These are phyloP conservation scores for Typhlomys cinereus DNA, from an alignment of 2,113 vertebrate species.

Conservation along the genomic window DNA sequence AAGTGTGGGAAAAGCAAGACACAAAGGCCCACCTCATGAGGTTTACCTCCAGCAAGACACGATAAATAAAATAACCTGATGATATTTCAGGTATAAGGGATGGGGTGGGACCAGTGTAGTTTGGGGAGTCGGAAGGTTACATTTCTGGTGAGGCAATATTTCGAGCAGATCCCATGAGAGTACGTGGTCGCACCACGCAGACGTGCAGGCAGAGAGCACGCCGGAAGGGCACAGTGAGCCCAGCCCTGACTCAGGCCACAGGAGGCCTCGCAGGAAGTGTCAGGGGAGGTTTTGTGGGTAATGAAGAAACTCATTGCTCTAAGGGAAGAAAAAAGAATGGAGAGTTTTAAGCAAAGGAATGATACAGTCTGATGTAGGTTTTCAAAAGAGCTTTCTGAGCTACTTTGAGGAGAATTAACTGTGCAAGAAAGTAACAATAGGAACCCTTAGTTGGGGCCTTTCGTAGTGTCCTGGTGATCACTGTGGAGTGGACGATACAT, in stretches of 20 bases:
- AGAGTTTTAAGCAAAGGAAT: background rate
- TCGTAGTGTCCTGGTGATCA: background rate
- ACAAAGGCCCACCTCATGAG: background rate
- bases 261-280: background rate
- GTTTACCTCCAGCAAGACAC: background rate
- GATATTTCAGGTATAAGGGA: background rate
- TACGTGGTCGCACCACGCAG: background rate
- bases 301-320: background rate
- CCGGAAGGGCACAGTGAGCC: background rate
- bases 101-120: background rate
- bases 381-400: background rate
- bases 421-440: background rate
- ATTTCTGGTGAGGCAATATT: background rate
- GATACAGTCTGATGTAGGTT: background rate
- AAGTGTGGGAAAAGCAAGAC: background rate
- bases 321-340: background rate
- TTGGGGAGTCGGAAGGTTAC: background rate
- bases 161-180: background rate
- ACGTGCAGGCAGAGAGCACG: background rate
- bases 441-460: background rate
- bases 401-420: background rate
- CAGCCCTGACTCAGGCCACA: no score
- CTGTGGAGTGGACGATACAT: background rate
- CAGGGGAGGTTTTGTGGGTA: background rate
- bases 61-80: background rate